Base-by-base conservation (phyloP, 2,888 invertebrate species). In the Sepioteuthis lessoniana region DNA sequence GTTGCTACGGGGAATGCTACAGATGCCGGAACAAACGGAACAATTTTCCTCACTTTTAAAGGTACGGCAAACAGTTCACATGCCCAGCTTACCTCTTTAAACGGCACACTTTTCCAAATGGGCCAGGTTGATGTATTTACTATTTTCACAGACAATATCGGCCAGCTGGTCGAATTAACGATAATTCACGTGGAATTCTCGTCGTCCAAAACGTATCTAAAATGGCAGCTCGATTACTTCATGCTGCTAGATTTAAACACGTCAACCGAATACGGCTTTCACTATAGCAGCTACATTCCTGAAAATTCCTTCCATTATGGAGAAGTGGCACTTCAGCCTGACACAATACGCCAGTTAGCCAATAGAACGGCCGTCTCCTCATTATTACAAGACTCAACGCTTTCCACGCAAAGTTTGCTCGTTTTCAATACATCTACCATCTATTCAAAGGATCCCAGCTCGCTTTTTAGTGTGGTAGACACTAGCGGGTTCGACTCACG, bases 21-120 rank as follows among this genome's bases (percentile, higher is more conserved):
- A 38, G 91, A 91, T 91, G 91, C 91, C 38, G 91, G 91, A 13
- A 91, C 91, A 28, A 91, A 91, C 21, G 91, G 91, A 25, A 42
- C 42, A 13, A 91, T 91, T 13, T 91, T 42, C 28, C 46, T 91
- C 2, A 28, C 21, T 2, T 46, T 91, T 8, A 91, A 91, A 31
- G 91, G 91, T 16, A 91, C 91, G 10, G 35, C 13, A 21, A 46
- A 46, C 46, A 31, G 7, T 28, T 91, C 42, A 31, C 25, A 91
- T 21, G 13, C 42, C 28, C 42, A 28, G 42, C 28, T 91, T 42
- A 5, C 25, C 25, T 37, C 91, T 3, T 13, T 38, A 28, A 46
- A 37, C 91, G 76, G 76, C n/a, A 5, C 4, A 3, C 31, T 91
- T 42, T 91, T 91, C 28, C 91, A 91, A n/a, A 91, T 42, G 42